Evolutionary conservation across 1,140 invertebrate species (phyloP), one percentile per base, ranked within the genome.

Genomic region (Drosophila quadrilineata): DNA sequence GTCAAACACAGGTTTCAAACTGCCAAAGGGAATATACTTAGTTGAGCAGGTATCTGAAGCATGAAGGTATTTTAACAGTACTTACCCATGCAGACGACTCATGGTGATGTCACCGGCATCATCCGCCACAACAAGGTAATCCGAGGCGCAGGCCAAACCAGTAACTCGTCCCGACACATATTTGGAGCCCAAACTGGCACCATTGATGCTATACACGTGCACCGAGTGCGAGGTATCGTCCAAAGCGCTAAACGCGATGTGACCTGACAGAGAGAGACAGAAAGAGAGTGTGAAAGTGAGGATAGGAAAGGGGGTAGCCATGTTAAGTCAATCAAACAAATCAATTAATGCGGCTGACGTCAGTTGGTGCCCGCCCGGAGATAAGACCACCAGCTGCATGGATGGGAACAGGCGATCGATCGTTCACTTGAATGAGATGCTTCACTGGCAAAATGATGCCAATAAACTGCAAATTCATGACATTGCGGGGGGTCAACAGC

Each of bases 191-290:
- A 93, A 76, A 75, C 91, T 91, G 28, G 90, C 89, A 8, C 93
- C 93, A 71, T 94, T 94, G 16, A 94, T 89, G 45, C 91, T 92
- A 62, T 91, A 94, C 9, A 93, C 89, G 68, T 93, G 92, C 10
- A 94, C 89, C 33, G 91, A 91, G 62, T 92, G 89, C 46, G 88
- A 91, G 28, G 84, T 89, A 50, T 89, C 88, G 17, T 89, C 88
- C 67, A 89, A 24, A 12, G 88, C 88, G 50, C 86, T 88, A 33
- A 89, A 89, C 21, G 88, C 88, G 26, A 89, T 89, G 58, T 89
- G 88, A 68, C 88, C 88, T 89, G 43, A 4, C 26, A 24, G 26
- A 6, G n/a, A n/a, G 43, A 1, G 21, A 19, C 5, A 36, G 38
- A 59, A 4, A 36, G 6, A 49, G 38, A 49, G 33, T n/a, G 29